phyloP scores from a whole-genome alignment of 2,797 vertebrate species.

The Coregonus sp. region DNA sequence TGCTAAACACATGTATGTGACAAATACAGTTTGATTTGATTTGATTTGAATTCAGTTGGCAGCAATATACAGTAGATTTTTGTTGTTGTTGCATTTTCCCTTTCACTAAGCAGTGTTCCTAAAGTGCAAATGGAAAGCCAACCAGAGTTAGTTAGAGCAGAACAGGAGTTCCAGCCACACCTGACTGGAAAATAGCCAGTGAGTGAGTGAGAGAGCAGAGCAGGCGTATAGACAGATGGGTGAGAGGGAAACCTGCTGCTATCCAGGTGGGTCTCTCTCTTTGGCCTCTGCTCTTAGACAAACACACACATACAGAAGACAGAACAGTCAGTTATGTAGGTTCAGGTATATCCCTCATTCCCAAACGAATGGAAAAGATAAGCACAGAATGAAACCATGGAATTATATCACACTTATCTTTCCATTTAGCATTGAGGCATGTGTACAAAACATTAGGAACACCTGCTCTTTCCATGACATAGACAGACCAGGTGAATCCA shows the following conservation, averaged over 20 bases:
- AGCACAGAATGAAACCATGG: too few relatives aligned
- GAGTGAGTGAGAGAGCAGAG: slow-evolving; percentile 14
- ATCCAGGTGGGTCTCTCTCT: slow-evolving; percentile 34
- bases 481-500: too few relatives aligned
- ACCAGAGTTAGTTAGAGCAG: background rate
- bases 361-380: too few relatives aligned
- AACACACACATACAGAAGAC: slow-evolving; percentile 46
- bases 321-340: slow-evolving; percentile 13
- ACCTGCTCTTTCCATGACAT: too few relatives aligned
- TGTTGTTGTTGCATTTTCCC: background rate
- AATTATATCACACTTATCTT: too few relatives aligned
- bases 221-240: slow-evolving; percentile 32
- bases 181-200: slow-evolving; percentile 14
- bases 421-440: too few relatives aligned
- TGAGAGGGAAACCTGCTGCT: slow-evolving; percentile 39
- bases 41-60: background rate
- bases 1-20: too few relatives aligned
- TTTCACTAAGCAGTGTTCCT: background rate
- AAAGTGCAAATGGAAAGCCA: background rate
- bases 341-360: too few relatives aligned
- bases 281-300: slow-evolving; percentile 41
- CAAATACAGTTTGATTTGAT: too few relatives aligned
- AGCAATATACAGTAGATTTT: background rate
- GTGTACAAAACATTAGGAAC: too few relatives aligned
- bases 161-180: background rate